phyloP scores from a whole-genome alignment of 1,140 invertebrate genomes.

The Colletes latitarsis region DNA sequence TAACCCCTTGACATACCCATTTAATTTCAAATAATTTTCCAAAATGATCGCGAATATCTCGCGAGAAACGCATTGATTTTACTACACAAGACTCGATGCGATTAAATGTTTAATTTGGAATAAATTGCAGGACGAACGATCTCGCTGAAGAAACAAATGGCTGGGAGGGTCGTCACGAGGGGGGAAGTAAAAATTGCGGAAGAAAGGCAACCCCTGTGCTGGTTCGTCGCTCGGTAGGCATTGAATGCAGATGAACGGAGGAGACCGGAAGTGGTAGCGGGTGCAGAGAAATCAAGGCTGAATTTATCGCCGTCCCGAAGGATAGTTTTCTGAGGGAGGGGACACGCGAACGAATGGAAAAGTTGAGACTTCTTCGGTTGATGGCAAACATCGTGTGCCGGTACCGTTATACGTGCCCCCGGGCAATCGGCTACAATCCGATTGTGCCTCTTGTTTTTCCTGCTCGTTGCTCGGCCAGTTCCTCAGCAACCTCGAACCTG shows the following conservation, averaged over 20 bases:
- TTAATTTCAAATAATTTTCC: too few relatives aligned
- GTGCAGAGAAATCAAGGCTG: constrained; percentile 32
- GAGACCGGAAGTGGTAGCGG: constrained; percentile 35
- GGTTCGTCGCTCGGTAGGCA: background rate
- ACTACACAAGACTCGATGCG: too few relatives aligned
- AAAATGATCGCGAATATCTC: too few relatives aligned
- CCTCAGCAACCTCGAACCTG: constrained; percentile 77
- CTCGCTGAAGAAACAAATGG: too few relatives aligned
- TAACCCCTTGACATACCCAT: too few relatives aligned
- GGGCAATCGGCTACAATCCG: constrained; percentile 78
- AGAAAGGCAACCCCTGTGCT: background rate
- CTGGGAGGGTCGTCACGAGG: background rate
- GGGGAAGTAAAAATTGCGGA: background rate
- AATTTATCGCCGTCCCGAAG: constrained; percentile 25
- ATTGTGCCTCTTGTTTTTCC: constrained; percentile 80
- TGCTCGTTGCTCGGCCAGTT: constrained; percentile 75
- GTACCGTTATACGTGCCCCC: constrained; percentile 76
- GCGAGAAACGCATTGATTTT: too few relatives aligned
- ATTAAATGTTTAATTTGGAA: too few relatives aligned
- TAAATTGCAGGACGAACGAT: too few relatives aligned
- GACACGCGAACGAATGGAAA: constrained; percentile 19
- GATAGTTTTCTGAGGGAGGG: constrained; percentile 8
- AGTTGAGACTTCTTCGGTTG: constrained; percentile 29
- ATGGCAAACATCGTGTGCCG: constrained; percentile 51
- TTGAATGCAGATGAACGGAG: constrained; percentile 34